Percentiles rank a stretch among this genome's conserved stretches.
phyloP scores from a whole-genome alignment of 2,113 vertebrate genomes.

The Misgurnus mizolepis region DNA sequence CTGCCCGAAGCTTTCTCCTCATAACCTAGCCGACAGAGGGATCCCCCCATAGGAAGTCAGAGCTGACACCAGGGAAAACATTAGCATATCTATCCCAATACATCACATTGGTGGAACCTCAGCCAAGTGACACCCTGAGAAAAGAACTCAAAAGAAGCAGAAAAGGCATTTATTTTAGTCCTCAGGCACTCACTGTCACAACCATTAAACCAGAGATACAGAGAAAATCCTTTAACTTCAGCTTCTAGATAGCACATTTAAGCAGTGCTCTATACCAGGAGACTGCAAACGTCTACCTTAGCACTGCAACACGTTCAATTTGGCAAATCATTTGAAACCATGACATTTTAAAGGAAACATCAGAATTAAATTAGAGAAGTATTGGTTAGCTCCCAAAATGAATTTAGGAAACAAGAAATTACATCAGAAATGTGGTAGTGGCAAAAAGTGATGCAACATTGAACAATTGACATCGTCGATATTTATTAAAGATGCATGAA shows the following conservation, averaged over 20 bases:
- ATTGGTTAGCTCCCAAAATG: neutral
- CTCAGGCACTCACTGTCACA: constrained; percentile 3
- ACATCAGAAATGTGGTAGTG: neutral
- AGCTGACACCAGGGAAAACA: constrained; percentile 60
- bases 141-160: constrained; percentile 37
- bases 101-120: constrained; percentile 54
- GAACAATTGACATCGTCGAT: too few species aligned
- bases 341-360: neutral
- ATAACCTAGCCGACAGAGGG: neutral
- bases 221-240: neutral
- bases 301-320: neutral
- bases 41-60: constrained; percentile 60
- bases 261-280: neutral
- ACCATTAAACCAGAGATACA: neutral
- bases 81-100: constrained; percentile 56
- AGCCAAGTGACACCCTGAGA: constrained; percentile 62
- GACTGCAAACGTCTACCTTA: constrained; percentile 3
- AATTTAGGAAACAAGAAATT: neutral
- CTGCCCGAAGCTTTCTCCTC: constrained; percentile 55
- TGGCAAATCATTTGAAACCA: neutral
- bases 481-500: too few species aligned
- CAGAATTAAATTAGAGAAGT: constrained; percentile 2
- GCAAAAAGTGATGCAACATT: too few species aligned
- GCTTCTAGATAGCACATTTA: too few species aligned
- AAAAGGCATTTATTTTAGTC: constrained; percentile 10